A percentile compares a stretch with the other conserved stretches of the same genome.
phyloP scores from a whole-genome alignment of 2,888 invertebrate genomes.

The Coleophora deauratella region DNA sequence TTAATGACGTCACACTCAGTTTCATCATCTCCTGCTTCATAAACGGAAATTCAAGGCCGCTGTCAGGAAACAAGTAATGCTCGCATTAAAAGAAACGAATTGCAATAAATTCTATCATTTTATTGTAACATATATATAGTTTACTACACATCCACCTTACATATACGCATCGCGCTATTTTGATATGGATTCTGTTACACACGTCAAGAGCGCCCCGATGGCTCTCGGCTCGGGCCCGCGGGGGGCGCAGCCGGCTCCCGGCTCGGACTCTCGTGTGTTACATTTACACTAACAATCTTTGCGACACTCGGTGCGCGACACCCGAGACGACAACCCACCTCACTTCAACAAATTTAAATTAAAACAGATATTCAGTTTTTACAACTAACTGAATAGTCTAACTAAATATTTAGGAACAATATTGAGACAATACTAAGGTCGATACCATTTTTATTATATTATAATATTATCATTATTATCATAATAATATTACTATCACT shows the following conservation, averaged over 20 bases:
- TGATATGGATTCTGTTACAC: conserved; percentile 61
- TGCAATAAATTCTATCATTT: conserved; percentile 49
- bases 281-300: conserved; percentile 9
- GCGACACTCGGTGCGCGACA: conserved; percentile 12
- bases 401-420: too few relatives aligned
- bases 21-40: too few relatives aligned
- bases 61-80: too few relatives aligned
- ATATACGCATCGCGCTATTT: conserved; percentile 53
- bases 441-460: too few relatives aligned
- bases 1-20: too few relatives aligned
- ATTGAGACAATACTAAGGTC: too few relatives aligned
- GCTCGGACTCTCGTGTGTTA: conserved; percentile 4
- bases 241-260: conserved; percentile 6
- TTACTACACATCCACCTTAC: conserved; percentile 67
- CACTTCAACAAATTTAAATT: not conserved
- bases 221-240: conserved; percentile 18
- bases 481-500: too few relatives aligned
- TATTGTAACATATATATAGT: conserved; percentile 69
- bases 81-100: too few relatives aligned
- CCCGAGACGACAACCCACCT: not conserved
- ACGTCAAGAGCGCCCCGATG: conserved; percentile 39
- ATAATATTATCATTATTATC: too few relatives aligned
- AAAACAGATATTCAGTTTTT: too few relatives aligned
- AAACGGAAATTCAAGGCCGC: too few relatives aligned
- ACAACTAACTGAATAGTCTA: too few relatives aligned